phyloP scores from a whole-genome alignment of 1,140 invertebrate genomes.

The Hormaphis cornu region DNA sequence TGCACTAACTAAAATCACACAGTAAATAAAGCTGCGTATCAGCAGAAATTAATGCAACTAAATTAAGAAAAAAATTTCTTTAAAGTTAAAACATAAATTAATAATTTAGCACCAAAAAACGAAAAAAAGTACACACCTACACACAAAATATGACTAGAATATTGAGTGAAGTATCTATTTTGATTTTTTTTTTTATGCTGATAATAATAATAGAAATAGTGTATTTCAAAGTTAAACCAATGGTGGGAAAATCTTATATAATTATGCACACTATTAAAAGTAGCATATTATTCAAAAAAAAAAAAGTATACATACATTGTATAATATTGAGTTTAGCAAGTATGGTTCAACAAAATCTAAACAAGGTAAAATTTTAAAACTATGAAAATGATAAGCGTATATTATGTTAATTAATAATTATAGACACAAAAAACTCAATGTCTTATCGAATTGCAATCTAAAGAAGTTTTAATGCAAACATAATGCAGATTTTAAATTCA shows the following conservation, averaged over 20 bases:
- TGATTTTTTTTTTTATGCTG: neutral
- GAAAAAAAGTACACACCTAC: neutral
- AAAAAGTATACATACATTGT: neutral
- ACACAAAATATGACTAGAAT: neutral
- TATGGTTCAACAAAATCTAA: neutral
- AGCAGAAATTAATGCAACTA: neutral
- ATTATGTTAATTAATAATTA: neutral
- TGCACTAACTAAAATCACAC: neutral
- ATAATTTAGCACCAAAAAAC: conserved; percentile 4
- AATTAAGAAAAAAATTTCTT: neutral
- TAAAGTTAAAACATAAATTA: neutral
- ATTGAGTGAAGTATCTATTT: neutral
- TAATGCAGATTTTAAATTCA: neutral
- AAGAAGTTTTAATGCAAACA: neutral
- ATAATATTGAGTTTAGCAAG: neutral
- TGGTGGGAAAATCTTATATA: no score
- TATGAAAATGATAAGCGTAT: neutral
- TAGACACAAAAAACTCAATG: no score
- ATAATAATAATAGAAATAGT: no score
- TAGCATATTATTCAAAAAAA: neutral
- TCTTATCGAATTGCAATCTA: neutral
- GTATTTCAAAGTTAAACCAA: no score
- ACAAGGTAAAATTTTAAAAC: neutral
- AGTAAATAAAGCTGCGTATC: neutral
- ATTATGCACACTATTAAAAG: neutral